Evolutionary conservation across 1,140 invertebrate genomes (phyloP), one percentile per base, ranked within the genome.

Genomic region (Ganaspis sp.): DNA sequence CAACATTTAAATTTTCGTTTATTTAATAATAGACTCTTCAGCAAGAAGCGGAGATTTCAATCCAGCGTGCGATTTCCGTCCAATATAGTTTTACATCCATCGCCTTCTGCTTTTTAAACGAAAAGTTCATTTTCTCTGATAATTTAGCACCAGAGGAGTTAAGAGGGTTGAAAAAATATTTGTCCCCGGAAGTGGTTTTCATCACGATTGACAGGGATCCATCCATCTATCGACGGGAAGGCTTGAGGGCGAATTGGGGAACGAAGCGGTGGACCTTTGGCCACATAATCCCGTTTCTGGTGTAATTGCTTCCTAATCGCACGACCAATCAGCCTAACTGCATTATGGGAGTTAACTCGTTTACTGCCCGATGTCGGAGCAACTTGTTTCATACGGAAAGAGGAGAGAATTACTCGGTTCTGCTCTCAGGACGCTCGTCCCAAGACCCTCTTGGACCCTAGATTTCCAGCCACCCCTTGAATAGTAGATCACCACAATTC

Each of bases 221-320:
- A 73, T 69, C 73, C 23, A 74, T 74, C 73, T n/a, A 73, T 69
- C 73, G 58, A 69, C 37, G 64, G 73, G 69, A 79, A 75, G 38
- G 69, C 74, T 75, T 74, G n/a, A 23, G 75, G 58, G 69, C 15
- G 72, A 77, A 74, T 72, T 49, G 72, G 42, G 69, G 37, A 40
- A 69, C 69, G 42, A 49, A 75, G 72, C 69, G 71, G 64, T 34
- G 71, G 58, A 45, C 58, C 76, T 70, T 69, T 72, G 73, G 79
- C 79, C 73, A 81, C 70, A 78, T 81, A 81, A 81, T 78, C 79
- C 75, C 73, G 73, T 81, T 81, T 19, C 72, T 72, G 34, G 45
- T 74, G 80, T 78, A 81, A 81, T 81, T 76, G 77, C 80, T 78
- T 81, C 76, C 77, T 81, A 81, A 81, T 81, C 76, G 76, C 54